Percentiles rank a stretch among this genome's conserved stretches.
Conservation (phyloP, 2,797 vertebrate genomes). For the Chelidonichthys spinosus region DNA sequence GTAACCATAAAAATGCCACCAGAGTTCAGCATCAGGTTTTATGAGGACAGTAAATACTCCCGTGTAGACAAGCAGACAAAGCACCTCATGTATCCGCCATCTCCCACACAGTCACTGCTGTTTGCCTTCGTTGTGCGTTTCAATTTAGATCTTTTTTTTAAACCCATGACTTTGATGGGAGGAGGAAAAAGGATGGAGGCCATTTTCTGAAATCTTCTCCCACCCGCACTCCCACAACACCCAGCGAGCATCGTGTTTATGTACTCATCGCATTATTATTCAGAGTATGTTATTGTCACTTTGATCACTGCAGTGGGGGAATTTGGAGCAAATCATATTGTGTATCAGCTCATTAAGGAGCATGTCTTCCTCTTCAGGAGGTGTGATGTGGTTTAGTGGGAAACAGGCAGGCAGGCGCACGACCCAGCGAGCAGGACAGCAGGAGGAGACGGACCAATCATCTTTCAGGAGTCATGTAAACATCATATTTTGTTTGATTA, state of each 20-base stretch:
- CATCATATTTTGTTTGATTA: no score
- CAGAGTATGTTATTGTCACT: slow-evolving; percentile 3
- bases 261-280: slow-evolving; percentile 12
- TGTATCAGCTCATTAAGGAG: slow-evolving; percentile 11
- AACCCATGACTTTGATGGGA: not conserved
- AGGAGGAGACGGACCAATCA: no score
- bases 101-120: slow-evolving; percentile 12
- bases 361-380: slow-evolving; percentile 16
- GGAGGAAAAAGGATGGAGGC: not conserved
- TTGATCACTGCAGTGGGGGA: not conserved
- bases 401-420: not conserved
- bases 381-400: slow-evolving; percentile 16
- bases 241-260: no score
- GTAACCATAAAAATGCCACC: not conserved
- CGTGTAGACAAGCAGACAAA: not conserved
- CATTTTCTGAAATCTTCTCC: slow-evolving; percentile 13
- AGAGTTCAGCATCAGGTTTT: not conserved
- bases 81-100: not conserved
- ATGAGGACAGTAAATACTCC: not conserved
- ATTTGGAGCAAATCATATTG: slow-evolving; percentile 9
- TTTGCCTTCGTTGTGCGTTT: slow-evolving; percentile 3
- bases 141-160: not conserved
- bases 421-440: no score
- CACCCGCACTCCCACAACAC: no score
- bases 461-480: not conserved